These are phyloP conservation scores for Azemiops feae DNA, from an alignment of 2,113 vertebrate species.

Conservation along the genomic window DNA sequence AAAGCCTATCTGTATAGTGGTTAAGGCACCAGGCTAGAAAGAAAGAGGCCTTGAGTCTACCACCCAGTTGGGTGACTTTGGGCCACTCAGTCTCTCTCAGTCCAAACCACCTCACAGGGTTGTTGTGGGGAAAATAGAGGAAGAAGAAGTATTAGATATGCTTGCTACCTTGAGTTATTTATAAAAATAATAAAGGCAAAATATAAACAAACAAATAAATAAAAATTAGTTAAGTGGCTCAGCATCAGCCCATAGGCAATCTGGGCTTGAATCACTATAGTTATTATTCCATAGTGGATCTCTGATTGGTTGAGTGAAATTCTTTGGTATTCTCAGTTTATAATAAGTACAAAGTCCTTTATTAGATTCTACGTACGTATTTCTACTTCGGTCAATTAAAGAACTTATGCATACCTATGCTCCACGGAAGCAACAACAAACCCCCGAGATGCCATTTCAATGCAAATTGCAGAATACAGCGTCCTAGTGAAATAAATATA, in stretches of 20 bases:
- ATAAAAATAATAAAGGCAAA: background rate
- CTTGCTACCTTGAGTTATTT: background rate
- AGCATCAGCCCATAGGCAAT: background rate
- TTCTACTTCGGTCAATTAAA: background rate
- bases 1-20: background rate
- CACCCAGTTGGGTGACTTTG: background rate
- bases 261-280: background rate
- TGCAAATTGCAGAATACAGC: slow-evolving; percentile 90
- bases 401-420: slow-evolving; percentile 81
- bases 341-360: background rate
- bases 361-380: background rate
- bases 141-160: background rate
- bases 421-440: slow-evolving; percentile 93
- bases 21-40: background rate
- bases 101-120: background rate
- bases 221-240: background rate
- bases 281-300: background rate
- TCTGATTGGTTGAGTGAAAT: background rate
- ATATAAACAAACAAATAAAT: background rate
- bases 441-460: slow-evolving; percentile 89
- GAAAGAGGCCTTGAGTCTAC: background rate
- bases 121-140: background rate
- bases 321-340: background rate
- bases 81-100: background rate
- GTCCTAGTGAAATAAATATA: slow-evolving; percentile 76